These are phyloP conservation scores for Ovis canadensis DNA, from an alignment of 2,113 vertebrate genomes.

Conservation along the genomic window DNA sequence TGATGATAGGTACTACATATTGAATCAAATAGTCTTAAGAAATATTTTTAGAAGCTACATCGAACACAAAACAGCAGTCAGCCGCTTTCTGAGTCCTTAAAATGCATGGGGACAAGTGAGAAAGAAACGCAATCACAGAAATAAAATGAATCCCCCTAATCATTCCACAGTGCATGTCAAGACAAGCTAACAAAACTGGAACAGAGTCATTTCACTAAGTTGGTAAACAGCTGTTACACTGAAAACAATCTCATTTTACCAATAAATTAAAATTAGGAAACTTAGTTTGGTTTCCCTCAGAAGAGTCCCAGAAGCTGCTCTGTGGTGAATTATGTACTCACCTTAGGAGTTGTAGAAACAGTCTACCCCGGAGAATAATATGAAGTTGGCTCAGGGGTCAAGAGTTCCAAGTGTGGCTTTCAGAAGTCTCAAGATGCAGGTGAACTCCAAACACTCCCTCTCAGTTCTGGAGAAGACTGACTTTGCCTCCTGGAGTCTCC, in stretches of 20 bases:
- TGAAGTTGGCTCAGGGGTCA: not conserved
- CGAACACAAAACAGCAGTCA: not conserved
- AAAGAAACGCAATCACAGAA: not conserved
- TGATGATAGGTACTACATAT: not conserved
- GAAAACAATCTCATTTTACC: not conserved
- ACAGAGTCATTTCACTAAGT: not conserved
- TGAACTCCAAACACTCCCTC: not conserved
- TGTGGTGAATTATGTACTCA: not conserved
- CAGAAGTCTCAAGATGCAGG: not conserved
- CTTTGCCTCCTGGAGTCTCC: too few species aligned
- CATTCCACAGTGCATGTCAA: not conserved
- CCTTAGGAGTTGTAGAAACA: not conserved
- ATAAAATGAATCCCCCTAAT: not conserved
- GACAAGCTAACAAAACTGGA: not conserved
- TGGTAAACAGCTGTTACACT: not conserved
- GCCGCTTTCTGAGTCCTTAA: not conserved
- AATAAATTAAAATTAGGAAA: not conserved
- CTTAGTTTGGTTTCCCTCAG: not conserved
- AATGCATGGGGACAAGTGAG: not conserved
- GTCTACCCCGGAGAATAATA: not conserved
- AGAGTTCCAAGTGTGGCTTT: accelerated
- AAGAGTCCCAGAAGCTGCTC: too few species aligned
- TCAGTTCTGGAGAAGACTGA: not conserved
- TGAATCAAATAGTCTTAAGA: not conserved
- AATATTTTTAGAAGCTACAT: not conserved